Percentiles rank a stretch among this genome's conserved stretches.
Evolutionary conservation across 64 coral and sea anemone species (phyloP).

Genomic region (Stichodactyla mertensii): DNA sequence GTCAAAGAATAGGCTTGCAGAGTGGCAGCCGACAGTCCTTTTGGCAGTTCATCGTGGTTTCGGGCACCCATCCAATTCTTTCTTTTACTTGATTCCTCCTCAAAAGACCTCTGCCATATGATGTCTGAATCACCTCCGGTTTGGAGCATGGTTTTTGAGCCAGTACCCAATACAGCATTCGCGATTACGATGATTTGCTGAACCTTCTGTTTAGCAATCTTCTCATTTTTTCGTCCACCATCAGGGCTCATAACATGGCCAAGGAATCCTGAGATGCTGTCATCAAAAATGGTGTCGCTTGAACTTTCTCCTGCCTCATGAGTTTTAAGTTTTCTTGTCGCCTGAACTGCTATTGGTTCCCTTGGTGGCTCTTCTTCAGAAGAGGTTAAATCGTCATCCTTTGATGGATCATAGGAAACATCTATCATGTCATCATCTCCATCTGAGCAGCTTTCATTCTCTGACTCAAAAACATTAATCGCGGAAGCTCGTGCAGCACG

Average conservation of each 20-base stretch:
- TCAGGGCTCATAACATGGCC: neutral
- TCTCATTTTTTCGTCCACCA: neutral
- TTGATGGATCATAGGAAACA: neutral
- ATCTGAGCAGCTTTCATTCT: neutral
- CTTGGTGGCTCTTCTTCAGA: neutral
- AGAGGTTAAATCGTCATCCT: neutral
- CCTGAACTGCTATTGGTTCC: neutral
- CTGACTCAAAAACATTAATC: neutral
- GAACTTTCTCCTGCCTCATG: neutral
- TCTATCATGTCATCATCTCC: constrained; percentile 8
- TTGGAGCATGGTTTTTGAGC: constrained; percentile 18
- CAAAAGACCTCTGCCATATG: neutral
- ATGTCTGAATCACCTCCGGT: neutral
- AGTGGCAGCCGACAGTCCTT: constrained; percentile 13
- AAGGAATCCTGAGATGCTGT: constrained; percentile 4
- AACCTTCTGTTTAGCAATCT: neutral
- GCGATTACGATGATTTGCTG: neutral
- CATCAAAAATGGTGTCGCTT: neutral
- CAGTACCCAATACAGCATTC: neutral
- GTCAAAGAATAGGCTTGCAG: constrained; percentile 12
- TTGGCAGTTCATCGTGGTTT: neutral
- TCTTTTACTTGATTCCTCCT: constrained; percentile 9
- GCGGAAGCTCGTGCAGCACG: neutral
- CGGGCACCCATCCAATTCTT: neutral
- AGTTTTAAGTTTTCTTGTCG: neutral